Percentiles rank a stretch among this genome's conserved stretches.
Evolutionary conservation across 2,113 vertebrate species (phyloP).

Genomic region (Agapornis roseicollis): DNA sequence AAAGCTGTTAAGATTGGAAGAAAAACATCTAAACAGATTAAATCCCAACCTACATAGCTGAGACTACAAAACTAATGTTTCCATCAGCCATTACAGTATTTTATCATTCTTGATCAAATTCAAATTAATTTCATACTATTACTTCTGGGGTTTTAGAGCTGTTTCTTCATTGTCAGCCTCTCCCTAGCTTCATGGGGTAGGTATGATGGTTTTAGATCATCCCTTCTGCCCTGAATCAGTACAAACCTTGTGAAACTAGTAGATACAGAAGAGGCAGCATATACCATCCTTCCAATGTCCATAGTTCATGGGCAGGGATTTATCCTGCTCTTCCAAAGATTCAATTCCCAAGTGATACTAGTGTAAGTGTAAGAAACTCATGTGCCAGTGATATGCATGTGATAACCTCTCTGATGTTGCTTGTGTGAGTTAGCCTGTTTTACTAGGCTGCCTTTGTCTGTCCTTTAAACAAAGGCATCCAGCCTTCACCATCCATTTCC

Average conservation of each 20-base stretch:
- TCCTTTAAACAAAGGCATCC: neutral
- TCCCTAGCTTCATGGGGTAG: neutral
- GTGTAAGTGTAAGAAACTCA: neutral
- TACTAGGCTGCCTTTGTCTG: neutral
- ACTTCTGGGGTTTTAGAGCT: neutral
- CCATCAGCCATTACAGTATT: neutral
- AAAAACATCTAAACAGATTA: conserved; percentile 11
- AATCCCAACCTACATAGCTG: neutral
- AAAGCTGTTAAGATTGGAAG: neutral
- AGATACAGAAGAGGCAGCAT: neutral
- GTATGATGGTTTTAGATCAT: neutral
- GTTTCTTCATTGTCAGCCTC: neutral
- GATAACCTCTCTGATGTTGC: neutral
- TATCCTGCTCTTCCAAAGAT: neutral
- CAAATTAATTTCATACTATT: conserved; percentile 6
- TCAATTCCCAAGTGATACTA: neutral
- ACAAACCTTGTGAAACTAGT: neutral
- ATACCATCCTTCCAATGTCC: neutral
- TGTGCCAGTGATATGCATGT: rapidly evolving
- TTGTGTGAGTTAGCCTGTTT: neutral
- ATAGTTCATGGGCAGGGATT: neutral
- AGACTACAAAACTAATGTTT: neutral
- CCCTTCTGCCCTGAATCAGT: neutral
- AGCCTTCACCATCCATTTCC: neutral
- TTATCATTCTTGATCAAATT: neutral